Conservation (phyloP, 1,140 invertebrate species). For the Ostrea edulis region DNA sequence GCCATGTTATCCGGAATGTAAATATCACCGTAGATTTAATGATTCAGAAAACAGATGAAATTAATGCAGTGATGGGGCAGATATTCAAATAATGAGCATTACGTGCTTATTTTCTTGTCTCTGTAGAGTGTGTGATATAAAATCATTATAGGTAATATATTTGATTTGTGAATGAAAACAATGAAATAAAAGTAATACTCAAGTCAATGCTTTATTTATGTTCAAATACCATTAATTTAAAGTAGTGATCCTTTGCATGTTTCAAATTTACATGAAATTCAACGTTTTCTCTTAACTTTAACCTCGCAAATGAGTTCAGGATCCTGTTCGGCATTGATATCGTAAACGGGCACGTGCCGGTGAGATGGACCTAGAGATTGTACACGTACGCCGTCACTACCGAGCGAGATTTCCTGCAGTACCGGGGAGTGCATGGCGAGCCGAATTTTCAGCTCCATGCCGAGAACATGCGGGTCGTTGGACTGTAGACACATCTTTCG, state of each 20-base stretch:
- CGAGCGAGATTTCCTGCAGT: not conserved
- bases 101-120: conserved; percentile 6
- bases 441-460: conserved; percentile 16
- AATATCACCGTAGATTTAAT: not conserved
- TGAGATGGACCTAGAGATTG: not conserved
- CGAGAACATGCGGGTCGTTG: not conserved
- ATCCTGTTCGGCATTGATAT: not conserved
- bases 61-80: not conserved
- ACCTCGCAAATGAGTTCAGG: not conserved
- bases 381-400: not conserved
- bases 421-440: conserved; percentile 6
- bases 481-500: not conserved
- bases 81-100: not conserved
- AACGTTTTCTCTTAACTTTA: not conserved
- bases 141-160: conserved; percentile 8
- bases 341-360: not conserved
- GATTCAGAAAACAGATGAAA: not conserved
- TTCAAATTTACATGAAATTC: not conserved
- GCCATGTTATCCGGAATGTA: not conserved
- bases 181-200: conserved; percentile 39
- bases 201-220: not conserved
- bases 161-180: conserved; percentile 31
- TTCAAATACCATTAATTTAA: not conserved
- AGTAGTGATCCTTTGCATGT: not conserved
- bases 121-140: conserved; percentile 30